These are phyloP conservation scores for Ophion ventricosus DNA, from an alignment of 2,888 invertebrate species.

Conservation along the genomic window DNA sequence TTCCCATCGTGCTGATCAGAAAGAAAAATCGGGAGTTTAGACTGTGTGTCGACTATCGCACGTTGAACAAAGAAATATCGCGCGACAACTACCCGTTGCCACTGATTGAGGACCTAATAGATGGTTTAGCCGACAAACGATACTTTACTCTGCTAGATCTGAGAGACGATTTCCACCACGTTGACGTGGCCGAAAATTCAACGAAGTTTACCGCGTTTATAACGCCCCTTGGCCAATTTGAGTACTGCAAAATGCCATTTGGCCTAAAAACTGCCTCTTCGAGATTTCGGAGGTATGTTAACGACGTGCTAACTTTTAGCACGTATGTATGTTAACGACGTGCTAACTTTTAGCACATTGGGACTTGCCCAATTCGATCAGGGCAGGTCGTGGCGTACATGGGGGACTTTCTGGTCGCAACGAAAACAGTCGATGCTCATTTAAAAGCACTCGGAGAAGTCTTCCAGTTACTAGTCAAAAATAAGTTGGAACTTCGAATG, in stretches of 20 bases:
- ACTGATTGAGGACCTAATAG: conserved; percentile 66
- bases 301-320: conserved; percentile 64
- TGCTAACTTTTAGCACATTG: too few relatives aligned
- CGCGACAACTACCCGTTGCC: conserved; percentile 41
- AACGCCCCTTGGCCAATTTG: conserved; percentile 51
- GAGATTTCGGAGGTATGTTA: conserved; percentile 68
- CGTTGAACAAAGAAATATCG: conserved; percentile 10
- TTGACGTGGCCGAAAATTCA: conserved; percentile 63
- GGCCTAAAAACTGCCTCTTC: conserved; percentile 61
- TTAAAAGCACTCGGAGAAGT: conserved; percentile 32
- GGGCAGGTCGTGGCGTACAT: conserved; percentile 66
- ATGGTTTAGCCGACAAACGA: conserved; percentile 57
- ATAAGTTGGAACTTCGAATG: conserved; percentile 49
- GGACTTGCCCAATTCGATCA: conserved; percentile 55
- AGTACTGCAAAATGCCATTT: conserved; percentile 57
- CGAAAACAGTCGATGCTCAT: conserved; percentile 31
- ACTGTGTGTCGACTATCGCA: conserved; percentile 32
- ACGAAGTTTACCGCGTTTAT: conserved; percentile 65
- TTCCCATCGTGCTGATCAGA: conserved; percentile 60
- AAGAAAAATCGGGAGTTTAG: conserved; percentile 24
- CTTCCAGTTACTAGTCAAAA: conserved; percentile 41
- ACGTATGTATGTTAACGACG: conserved; percentile 64
- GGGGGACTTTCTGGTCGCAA: conserved; percentile 68
- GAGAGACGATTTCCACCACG: conserved; percentile 68
- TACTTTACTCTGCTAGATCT: conserved; percentile 68